Percentiles rank a stretch among this genome's conserved stretches.
These are phyloP conservation scores for Petrocephalus microphthalmus DNA, from an alignment of 2,113 vertebrate genomes.

Conservation along the genomic window DNA sequence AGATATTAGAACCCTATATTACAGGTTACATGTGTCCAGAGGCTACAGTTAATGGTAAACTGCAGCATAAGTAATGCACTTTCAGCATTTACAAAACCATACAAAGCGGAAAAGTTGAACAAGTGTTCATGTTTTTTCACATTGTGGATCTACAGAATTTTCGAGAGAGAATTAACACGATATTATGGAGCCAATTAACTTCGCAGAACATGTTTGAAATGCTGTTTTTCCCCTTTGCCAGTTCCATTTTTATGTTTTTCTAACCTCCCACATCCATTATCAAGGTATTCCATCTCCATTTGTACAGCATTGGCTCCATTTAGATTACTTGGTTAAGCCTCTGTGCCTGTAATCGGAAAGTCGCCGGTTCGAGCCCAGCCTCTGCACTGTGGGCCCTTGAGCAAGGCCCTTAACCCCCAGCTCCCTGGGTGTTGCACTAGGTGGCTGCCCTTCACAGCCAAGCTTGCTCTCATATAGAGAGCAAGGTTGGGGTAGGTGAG, in stretches of 20 bases:
- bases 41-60: neutral
- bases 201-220: neutral
- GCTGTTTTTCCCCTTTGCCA: neutral
- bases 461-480: too few species aligned
- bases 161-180: neutral
- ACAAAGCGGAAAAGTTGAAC: neutral
- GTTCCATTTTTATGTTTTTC: neutral
- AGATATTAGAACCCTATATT: slow-evolving; percentile 21
- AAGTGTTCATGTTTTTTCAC: neutral
- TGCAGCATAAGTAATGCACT: neutral
- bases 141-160: neutral
- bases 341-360: too few species aligned
- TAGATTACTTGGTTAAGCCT: too few species aligned
- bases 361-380: too few species aligned
- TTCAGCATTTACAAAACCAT: neutral
- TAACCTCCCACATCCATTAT: neutral
- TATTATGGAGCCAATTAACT: neutral
- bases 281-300: neutral
- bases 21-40: neutral
- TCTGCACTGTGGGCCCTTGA: too few species aligned
- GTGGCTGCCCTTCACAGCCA: too few species aligned
- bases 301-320: neutral
- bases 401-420: too few species aligned
- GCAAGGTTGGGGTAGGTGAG: too few species aligned
- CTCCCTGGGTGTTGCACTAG: too few species aligned